These are phyloP conservation scores for Electrophaes corylata DNA, from an alignment of 2,888 invertebrate genomes.

Conservation along the genomic window DNA sequence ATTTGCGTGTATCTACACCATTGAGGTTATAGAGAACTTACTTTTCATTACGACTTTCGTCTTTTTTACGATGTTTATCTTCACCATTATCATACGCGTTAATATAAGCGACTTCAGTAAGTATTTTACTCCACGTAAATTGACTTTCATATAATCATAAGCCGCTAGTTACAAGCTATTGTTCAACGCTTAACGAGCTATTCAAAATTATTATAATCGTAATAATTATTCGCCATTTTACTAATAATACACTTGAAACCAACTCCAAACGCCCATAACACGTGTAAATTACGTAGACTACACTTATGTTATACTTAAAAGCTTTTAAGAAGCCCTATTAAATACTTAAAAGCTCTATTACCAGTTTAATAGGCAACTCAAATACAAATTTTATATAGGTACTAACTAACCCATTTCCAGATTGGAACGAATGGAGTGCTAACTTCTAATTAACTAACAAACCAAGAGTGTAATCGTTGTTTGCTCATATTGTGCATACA, in stretches of 20 bases:
- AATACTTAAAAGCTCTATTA: constrained; percentile 5
- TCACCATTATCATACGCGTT: constrained; percentile 40
- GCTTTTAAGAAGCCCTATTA: constrained; percentile 3
- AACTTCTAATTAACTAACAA: constrained; percentile 62
- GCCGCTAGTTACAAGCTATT: constrained; percentile 31
- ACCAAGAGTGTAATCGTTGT: constrained; percentile 60
- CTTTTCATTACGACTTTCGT: not conserved
- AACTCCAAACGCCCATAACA: constrained; percentile 1
- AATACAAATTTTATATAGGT: constrained; percentile 8
- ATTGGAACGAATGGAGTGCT: constrained; percentile 48
- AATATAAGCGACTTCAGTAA: constrained; percentile 45
- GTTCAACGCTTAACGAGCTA: constrained; percentile 27
- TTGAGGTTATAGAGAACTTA: not conserved
- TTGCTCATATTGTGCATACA: constrained; percentile 61
- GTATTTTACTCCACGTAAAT: constrained; percentile 39
- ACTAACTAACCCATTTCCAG: constrained; percentile 13
- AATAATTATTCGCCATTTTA: constrained; percentile 26
- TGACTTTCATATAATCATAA: constrained; percentile 34
- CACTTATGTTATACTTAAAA: not conserved
- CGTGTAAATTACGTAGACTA: constrained; percentile 3
- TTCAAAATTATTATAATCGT: constrained; percentile 29
- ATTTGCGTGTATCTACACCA: no score
- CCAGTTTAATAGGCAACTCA: constrained; percentile 9
- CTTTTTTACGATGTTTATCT: no score
- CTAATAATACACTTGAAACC: constrained; percentile 7